These are phyloP conservation scores for Catostomus latipinnis DNA, from an alignment of 2,797 vertebrate species.

Conservation along the genomic window DNA sequence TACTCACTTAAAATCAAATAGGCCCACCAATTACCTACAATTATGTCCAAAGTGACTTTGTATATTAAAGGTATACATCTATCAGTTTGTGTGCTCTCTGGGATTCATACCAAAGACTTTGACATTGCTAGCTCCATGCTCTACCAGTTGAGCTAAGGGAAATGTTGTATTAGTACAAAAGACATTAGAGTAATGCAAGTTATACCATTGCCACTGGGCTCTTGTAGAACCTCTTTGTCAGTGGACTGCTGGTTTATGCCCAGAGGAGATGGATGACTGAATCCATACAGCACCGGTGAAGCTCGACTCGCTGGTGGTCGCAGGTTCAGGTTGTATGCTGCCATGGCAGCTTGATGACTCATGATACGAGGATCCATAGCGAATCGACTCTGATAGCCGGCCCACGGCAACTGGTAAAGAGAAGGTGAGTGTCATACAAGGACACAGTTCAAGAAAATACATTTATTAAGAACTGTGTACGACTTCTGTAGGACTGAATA, in stretches of 20 bases:
- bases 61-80: no score
- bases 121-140: not conserved
- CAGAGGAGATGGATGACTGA: slow-evolving; percentile 90
- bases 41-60: no score
- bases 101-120: no score
- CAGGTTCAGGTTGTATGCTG: slow-evolving; percentile 96
- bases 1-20: no score
- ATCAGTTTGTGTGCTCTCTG: no score
- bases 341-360: slow-evolving; percentile 94
- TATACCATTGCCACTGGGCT: slow-evolving; percentile 88
- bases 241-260: slow-evolving; percentile 84
- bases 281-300: slow-evolving; percentile 90
- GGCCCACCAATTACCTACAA: no score
- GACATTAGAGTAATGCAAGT: not conserved
- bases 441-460: not conserved
- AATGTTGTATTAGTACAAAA: not conserved
- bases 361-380: slow-evolving; percentile 95
- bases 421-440: not conserved
- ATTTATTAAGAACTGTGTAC: not conserved
- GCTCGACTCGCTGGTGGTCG: slow-evolving; percentile 91
- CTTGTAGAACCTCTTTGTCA: slow-evolving; percentile 92
- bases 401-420: slow-evolving; percentile 88
- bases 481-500: not conserved
- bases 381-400: slow-evolving; percentile 96
- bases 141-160: not conserved